These are phyloP conservation scores for Ctenodactylus gundi DNA, from an alignment of 2,113 vertebrate species.

Conservation along the genomic window DNA sequence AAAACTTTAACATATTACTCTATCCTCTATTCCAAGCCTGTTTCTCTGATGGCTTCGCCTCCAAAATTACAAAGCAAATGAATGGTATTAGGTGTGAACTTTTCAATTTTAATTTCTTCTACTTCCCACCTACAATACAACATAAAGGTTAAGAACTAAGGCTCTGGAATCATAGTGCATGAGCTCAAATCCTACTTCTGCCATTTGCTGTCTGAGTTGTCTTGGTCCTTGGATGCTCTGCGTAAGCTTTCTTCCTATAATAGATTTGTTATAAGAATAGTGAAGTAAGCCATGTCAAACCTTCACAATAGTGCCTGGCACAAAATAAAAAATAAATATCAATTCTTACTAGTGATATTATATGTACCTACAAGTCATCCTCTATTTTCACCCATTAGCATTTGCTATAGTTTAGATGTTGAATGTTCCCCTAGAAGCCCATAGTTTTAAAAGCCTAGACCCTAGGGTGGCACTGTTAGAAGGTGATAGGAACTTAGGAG, in stretches of 20 bases:
- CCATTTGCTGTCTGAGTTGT: neutral
- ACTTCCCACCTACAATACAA: neutral
- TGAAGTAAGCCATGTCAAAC: neutral
- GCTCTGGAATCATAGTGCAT: neutral
- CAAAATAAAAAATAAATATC: neutral
- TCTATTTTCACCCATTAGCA: neutral
- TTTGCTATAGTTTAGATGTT: neutral
- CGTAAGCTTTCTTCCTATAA: neutral
- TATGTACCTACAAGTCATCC: neutral
- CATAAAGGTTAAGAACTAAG: neutral
- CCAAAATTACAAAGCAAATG: neutral
- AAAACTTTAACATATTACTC: neutral
- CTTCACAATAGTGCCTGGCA: neutral
- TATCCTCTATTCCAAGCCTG: neutral
- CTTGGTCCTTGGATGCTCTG: neutral
- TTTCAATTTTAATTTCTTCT: neutral
- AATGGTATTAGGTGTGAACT: neutral
- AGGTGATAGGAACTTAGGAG: neutral
- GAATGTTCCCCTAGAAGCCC: neutral
- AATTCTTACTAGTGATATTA: neutral
- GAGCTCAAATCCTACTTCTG: neutral
- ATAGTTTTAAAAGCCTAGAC: neutral
- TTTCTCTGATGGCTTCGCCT: neutral
- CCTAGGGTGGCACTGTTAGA: neutral
- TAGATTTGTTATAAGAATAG: neutral